These are phyloP conservation scores for Tromatobia lineatoria DNA, from an alignment of 2,888 invertebrate species.

Conservation along the genomic window DNA sequence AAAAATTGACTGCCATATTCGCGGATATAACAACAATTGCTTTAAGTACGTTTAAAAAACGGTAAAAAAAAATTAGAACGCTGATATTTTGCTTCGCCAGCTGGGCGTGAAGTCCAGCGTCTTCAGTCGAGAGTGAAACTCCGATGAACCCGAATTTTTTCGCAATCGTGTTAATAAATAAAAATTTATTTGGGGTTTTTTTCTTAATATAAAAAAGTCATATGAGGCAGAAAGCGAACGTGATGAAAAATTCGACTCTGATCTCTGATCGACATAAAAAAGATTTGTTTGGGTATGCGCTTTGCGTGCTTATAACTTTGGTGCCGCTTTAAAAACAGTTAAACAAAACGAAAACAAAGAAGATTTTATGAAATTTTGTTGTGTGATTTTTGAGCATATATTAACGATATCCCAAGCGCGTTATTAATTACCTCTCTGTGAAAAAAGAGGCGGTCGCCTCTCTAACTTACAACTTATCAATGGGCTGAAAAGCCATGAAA, in stretches of 20 bases:
- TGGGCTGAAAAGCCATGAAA: not conserved
- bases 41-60: too few relatives aligned
- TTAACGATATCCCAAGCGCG: conserved; percentile 30
- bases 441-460: not conserved
- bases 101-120: conserved; percentile 39
- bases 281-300: conserved; percentile 67
- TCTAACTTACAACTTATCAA: conserved; percentile 6
- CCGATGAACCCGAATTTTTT: conserved; percentile 54
- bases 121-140: conserved; percentile 64
- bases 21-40: too few relatives aligned
- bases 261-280: conserved; percentile 62
- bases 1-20: conserved; percentile 60
- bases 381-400: conserved; percentile 34
- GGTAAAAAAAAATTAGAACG: too few relatives aligned
- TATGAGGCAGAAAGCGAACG: conserved; percentile 33
- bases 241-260: conserved; percentile 61
- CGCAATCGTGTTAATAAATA: conserved; percentile 6
- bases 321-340: conserved; percentile 39
- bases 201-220: conserved; percentile 39
- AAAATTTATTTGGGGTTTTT: not conserved
- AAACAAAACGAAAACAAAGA: not conserved
- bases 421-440: conserved; percentile 19
- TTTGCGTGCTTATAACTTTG: conserved; percentile 30
- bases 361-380: conserved; percentile 8
- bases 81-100: conserved; percentile 15